Evolutionary conservation across 2,888 invertebrate species (phyloP).

Genomic region (Catocala nupta): DNA sequence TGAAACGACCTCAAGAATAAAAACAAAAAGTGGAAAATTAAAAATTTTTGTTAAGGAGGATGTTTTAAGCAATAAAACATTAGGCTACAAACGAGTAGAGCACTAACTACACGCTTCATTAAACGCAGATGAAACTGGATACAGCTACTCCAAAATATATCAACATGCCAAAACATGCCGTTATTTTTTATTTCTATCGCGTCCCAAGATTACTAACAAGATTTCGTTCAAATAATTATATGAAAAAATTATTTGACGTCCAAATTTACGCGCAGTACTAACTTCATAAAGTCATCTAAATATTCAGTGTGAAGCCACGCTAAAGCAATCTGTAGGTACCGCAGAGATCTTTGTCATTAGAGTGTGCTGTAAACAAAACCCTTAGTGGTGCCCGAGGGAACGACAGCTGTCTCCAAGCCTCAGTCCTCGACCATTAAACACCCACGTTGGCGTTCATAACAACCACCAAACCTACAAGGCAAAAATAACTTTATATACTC

Average conservation of each 20-base stretch:
- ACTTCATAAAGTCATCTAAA: constrained; percentile 33
- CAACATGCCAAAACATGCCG: too few species aligned
- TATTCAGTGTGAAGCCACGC: constrained; percentile 34
- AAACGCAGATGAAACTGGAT: too few species aligned
- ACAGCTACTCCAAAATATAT: too few species aligned
- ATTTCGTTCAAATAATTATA: neutral
- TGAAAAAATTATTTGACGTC: neutral
- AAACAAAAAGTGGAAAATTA: too few species aligned
- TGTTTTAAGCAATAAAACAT: too few species aligned
- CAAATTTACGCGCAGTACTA: neutral
- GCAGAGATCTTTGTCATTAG: constrained; percentile 76
- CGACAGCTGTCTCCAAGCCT: constrained; percentile 85
- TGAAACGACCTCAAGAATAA: too few species aligned
- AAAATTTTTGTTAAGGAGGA: too few species aligned
- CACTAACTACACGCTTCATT: too few species aligned
- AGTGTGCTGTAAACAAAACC: constrained; percentile 81
- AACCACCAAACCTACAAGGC: constrained; percentile 31
- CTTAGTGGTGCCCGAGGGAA: constrained; percentile 76
- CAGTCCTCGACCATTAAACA: constrained; percentile 77
- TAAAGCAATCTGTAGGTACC: constrained; percentile 46
- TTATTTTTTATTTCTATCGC: too few species aligned
- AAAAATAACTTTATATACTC: constrained; percentile 49
- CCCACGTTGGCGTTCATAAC: constrained; percentile 70
- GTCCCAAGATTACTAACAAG: too few species aligned
- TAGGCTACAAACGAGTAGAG: too few species aligned